phyloP scores from a whole-genome alignment of 2,113 vertebrate species.

The Lasiurus borealis region DNA sequence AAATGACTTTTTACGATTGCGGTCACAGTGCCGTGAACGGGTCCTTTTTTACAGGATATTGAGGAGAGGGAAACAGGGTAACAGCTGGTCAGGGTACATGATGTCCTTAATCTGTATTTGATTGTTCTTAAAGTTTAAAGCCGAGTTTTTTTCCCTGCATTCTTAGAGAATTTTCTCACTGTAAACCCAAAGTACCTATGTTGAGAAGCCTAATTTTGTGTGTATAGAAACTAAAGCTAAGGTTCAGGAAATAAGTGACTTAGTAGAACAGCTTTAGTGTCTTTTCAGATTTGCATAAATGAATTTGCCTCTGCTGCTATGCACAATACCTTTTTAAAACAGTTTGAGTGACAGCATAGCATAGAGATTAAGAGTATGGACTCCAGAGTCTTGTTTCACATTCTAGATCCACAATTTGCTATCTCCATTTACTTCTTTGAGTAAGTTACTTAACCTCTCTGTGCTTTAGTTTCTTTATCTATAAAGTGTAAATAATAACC shows the following conservation, averaged over 20 bases:
- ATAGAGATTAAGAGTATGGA: neutral
- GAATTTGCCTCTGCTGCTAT: neutral
- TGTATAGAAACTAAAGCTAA: neutral
- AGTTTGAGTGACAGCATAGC: neutral
- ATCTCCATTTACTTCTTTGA: neutral
- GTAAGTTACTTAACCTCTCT: neutral
- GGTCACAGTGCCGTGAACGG: neutral
- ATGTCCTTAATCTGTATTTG: neutral
- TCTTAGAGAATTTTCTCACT: neutral
- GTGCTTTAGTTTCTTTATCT: neutral
- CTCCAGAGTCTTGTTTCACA: neutral
- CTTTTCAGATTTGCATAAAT: neutral
- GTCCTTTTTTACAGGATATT: neutral
- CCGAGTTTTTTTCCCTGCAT: neutral
- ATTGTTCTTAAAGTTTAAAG: conserved; percentile 11
- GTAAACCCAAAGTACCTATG: neutral
- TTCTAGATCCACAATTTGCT: neutral
- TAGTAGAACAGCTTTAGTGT: neutral
- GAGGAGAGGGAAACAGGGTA: too few relatives aligned
- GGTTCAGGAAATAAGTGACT: conserved; percentile 8
- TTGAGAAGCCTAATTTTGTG: neutral
- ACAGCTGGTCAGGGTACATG: too few relatives aligned
- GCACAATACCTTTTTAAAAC: neutral
- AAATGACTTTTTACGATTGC: neutral
- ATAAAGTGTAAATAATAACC: neutral